A percentile compares a stretch with the other conserved stretches of the same genome.
phyloP scores from a whole-genome alignment of 2,113 vertebrate genomes.

The Poeciliopsis prolifica region DNA sequence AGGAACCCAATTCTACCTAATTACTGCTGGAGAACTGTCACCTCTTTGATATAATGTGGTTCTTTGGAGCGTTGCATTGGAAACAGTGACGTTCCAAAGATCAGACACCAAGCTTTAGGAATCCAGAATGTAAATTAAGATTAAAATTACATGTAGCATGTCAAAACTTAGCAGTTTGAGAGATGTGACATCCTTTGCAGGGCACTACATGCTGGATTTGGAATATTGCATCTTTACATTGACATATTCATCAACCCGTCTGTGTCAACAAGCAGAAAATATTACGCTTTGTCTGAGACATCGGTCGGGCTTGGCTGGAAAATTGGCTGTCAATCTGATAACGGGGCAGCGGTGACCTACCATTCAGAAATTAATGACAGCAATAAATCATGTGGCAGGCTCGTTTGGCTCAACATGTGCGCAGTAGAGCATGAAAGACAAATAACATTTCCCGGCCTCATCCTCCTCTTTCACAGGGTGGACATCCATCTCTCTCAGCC shows the following conservation, averaged over 20 bases:
- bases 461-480: conserved; percentile 38
- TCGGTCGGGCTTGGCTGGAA: conserved; percentile 11
- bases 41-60: too few relatives aligned
- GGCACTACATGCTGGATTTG: neutral
- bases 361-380: conserved; percentile 50
- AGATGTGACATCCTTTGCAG: neutral
- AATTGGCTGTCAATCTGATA: conserved; percentile 39
- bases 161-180: neutral
- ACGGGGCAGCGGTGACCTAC: conserved; percentile 24
- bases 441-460: conserved; percentile 50
- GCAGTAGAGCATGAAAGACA: conserved; percentile 50
- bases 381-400: conserved; percentile 62
- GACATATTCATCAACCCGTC: neutral
- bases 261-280: conserved; percentile 21
- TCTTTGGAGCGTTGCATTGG: too few relatives aligned
- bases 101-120: neutral
- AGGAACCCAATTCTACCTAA: neutral
- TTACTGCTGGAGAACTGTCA: neutral
- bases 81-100: too few relatives aligned
- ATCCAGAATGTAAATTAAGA: neutral
- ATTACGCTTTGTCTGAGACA: conserved; percentile 20
- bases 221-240: neutral
- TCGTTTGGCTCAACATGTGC: conserved; percentile 32
- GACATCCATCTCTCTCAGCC: conserved; percentile 52
- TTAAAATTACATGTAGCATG: neutral